phyloP scores from a whole-genome alignment of 2,888 invertebrate genomes.

The Thelaira solivaga region DNA sequence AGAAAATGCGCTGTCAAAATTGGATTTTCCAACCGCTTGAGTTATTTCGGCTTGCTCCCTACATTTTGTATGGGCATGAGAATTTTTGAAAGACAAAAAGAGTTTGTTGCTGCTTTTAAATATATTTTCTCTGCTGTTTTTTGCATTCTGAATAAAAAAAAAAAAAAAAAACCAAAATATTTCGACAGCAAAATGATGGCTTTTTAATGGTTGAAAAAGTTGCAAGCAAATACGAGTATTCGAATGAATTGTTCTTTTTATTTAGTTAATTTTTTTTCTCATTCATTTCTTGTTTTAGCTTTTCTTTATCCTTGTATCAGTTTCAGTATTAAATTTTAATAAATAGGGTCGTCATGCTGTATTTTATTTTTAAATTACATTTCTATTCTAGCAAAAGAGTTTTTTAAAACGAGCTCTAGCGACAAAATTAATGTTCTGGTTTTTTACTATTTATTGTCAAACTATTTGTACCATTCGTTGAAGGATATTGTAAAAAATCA shows the following conservation, averaged over 20 bases:
- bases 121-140: neutral
- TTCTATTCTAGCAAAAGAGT: neutral
- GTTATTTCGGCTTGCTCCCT: too few relatives aligned
- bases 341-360: neutral
- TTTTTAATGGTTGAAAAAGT: slow-evolving; percentile 30
- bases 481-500: too few relatives aligned
- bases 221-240: too few relatives aligned
- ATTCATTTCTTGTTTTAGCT: neutral
- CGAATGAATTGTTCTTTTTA: slow-evolving; percentile 4
- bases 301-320: slow-evolving; percentile 9
- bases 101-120: neutral
- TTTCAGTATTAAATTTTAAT: neutral
- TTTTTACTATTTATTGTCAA: neutral
- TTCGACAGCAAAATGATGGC: slow-evolving; percentile 14
- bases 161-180: neutral
- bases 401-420: neutral
- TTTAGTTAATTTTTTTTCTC: neutral
- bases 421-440: neutral
- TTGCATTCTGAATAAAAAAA: neutral
- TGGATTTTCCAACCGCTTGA: too few relatives aligned
- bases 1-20: too few relatives aligned
- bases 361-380: neutral
- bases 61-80: too few relatives aligned
- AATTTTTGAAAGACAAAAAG: too few relatives aligned
- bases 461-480: too few relatives aligned